Percentiles rank a stretch among this genome's conserved stretches.
Conservation (phyloP, 2,888 invertebrate genomes). For the Panopea generosa region DNA sequence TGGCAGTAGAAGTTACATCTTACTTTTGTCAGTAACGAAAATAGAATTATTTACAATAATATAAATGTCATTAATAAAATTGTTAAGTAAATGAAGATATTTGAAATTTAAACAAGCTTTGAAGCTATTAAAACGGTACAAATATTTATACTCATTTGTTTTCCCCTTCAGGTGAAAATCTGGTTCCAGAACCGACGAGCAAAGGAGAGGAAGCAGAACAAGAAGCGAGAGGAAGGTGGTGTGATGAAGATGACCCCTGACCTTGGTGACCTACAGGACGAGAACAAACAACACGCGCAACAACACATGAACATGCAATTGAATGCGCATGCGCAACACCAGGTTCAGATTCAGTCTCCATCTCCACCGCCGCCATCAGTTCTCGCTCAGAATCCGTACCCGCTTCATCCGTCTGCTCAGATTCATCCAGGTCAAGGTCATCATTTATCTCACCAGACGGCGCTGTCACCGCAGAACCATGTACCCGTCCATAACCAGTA, state of each 20-base stretch:
- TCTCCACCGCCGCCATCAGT: slow-evolving; percentile 28
- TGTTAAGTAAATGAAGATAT: too few relatives aligned
- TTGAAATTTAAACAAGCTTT: too few relatives aligned
- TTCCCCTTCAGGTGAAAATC: slow-evolving; percentile 78
- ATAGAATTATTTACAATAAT: too few relatives aligned
- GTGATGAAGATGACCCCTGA: slow-evolving; percentile 43
- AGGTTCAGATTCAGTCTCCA: slow-evolving; percentile 48
- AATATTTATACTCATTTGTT: too few relatives aligned
- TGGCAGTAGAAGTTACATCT: too few relatives aligned
- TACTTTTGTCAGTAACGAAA: too few relatives aligned
- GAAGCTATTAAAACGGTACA: too few relatives aligned
- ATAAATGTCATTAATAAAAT: too few relatives aligned
- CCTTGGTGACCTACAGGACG: slow-evolving; percentile 41
- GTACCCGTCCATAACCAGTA: slow-evolving; percentile 37
- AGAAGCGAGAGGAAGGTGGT: slow-evolving; percentile 91
- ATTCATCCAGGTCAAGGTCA: slow-evolving; percentile 38
- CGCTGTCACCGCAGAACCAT: slow-evolving; percentile 24
- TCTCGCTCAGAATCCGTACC: slow-evolving; percentile 31
- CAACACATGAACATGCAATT: slow-evolving; percentile 60
- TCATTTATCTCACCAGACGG: slow-evolving; percentile 34
- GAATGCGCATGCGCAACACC: slow-evolving; percentile 53
- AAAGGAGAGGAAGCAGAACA: slow-evolving; percentile 93
- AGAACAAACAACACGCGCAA: slow-evolving; percentile 53
- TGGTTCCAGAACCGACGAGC: slow-evolving; percentile 81
- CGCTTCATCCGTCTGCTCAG: slow-evolving; percentile 8